Conservation (phyloP, 2,888 invertebrate genomes). For the Eupsilia transversa region DNA sequence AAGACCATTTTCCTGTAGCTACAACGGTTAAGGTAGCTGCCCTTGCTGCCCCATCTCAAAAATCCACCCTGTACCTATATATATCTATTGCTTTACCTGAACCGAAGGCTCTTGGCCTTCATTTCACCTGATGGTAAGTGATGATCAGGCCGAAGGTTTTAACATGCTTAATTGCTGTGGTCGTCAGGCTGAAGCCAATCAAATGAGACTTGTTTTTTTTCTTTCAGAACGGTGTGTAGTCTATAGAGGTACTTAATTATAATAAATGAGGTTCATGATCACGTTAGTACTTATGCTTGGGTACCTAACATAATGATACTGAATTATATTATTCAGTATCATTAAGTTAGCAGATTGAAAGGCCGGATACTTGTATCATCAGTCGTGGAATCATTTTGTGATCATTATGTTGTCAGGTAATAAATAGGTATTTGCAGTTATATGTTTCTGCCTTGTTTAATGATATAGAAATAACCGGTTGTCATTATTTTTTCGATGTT, state of each 20-base stretch:
- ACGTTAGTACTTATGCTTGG: neutral
- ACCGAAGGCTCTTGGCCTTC: too few species aligned
- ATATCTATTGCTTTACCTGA: too few species aligned
- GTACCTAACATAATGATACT: too few species aligned
- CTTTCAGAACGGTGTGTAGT: neutral
- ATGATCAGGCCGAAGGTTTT: too few species aligned
- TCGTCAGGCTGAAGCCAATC: neutral
- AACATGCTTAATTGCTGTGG: conserved; percentile 2
- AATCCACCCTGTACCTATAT: too few species aligned
- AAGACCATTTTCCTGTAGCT: too few species aligned
- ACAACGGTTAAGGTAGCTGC: too few species aligned
- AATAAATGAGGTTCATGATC: neutral
- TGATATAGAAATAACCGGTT: neutral
- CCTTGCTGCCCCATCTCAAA: too few species aligned
- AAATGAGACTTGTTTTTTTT: neutral
- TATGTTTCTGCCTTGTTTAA: neutral
- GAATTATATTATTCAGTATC: conserved; percentile 11
- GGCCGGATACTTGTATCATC: neutral
- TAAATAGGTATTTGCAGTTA: neutral
- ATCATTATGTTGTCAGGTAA: conserved; percentile 6
- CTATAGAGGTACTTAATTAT: too few species aligned
- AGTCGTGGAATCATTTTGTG: neutral
- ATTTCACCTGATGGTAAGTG: too few species aligned
- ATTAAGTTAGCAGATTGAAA: conserved; percentile 11
- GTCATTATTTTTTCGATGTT: conserved; percentile 3